Base-by-base conservation (phyloP, 2,113 vertebrate species). In the Ochotona curzoniae region DNA sequence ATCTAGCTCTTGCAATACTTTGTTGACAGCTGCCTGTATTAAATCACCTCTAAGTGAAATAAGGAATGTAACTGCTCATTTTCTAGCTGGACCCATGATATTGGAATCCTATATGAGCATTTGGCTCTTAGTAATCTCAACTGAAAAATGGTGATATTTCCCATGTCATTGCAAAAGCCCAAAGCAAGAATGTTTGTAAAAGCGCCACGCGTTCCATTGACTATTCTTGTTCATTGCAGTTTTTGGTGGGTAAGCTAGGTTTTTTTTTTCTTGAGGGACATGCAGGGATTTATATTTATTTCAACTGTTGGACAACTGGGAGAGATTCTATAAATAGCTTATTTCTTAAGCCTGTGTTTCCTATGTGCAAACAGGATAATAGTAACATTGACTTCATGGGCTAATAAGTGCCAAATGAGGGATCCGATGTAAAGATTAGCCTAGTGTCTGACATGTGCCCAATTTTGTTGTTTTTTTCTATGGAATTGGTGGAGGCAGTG, bases 261-360 rank as follows among this genome's bases (percentile, higher is more conserved):
- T 35, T 94, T 1, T 0, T 35, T 94, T 93, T 89, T 87, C 81
- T 81, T 26, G 21, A 73, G 28, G 73, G 54, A 87, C 21, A 84
- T 63, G 3, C 21, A 7, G 69, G 54, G 44, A 13, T 71, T 84
- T 67, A 35, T 66, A 49, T 21, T 90, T 44, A 79, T 13, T 86
- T 60, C 35, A 91, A 32, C 57, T 74, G 44, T 4, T 79, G n/a
- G 57, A 14, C 7, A 30, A 8, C 35, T 76, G 8, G 63, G 44
- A 73, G 60, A 93, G 13, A 3, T 38, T 83, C 38, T 30, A 7
- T 49, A 14, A 88, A 32, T 25, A 70, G 6, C 8, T 4, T 21
- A 73, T 6, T 73, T 93, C 15, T 93, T n/a, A 84, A 83, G 21
- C 26, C 18, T 18, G 60, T 47, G 26, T 47, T 87, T 89, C 32